A percentile compares a stretch with the other conserved stretches of the same genome.
Evolutionary conservation across 1,140 invertebrate genomes (phyloP).

Genomic region (Batillaria attramentaria): DNA sequence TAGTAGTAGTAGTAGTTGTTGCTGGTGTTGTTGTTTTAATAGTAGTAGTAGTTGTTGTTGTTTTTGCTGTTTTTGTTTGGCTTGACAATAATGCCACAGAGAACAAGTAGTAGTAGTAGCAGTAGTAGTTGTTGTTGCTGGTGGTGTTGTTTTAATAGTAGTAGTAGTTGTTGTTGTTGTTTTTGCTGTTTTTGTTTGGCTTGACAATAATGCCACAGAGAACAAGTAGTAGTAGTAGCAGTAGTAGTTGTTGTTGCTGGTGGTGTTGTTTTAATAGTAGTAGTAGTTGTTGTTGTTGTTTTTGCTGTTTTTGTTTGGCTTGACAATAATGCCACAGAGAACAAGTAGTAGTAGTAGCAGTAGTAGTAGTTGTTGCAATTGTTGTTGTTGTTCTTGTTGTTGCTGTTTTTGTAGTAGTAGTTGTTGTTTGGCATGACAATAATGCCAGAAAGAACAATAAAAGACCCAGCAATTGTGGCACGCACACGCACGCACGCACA

Average conservation of each 20-base stretch:
- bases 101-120: too few species aligned
- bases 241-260: background rate
- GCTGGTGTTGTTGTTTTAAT: background rate
- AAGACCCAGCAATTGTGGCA: too few species aligned
- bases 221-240: conserved; percentile 10
- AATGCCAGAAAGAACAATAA: too few species aligned
- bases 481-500: background rate
- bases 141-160: background rate
- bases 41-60: background rate
- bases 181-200: background rate
- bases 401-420: background rate
- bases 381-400: background rate
- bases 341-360: too few species aligned
- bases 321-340: too few species aligned
- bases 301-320: background rate
- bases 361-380: background rate
- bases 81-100: background rate
- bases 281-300: background rate
- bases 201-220: too few species aligned
- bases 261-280: too few species aligned
- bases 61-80: background rate
- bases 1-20: background rate
- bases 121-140: background rate
- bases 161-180: background rate
- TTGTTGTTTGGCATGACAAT: background rate